phyloP scores from a whole-genome alignment of 92 coral and sea anemone species.

The Porites rus region DNA sequence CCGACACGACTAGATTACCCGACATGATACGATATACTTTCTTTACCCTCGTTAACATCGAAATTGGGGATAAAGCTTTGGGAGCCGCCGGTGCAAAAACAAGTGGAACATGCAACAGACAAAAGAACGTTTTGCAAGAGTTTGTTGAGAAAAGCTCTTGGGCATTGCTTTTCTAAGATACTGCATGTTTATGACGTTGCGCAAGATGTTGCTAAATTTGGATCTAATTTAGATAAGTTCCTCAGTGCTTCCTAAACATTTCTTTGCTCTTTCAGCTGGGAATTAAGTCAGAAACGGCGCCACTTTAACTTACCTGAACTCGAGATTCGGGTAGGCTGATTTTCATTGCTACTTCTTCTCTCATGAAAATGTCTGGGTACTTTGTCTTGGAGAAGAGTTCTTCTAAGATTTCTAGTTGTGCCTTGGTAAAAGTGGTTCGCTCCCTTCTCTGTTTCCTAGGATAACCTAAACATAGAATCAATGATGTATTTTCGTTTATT shows the following conservation, averaged over 20 bases:
- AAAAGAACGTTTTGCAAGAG: no score
- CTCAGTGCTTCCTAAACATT: background rate
- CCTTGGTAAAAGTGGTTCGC: conserved; percentile 95
- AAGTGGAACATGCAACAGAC: no score
- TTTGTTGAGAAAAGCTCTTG: background rate
- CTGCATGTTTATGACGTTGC: background rate
- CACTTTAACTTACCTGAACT: conserved; percentile 78
- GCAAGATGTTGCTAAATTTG: background rate
- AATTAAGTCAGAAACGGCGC: background rate
- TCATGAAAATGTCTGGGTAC: conserved; percentile 96
- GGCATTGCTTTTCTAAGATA: background rate
- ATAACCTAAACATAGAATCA: conserved; percentile 61
- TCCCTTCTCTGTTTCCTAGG: conserved; percentile 96
- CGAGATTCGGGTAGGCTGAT: conserved; percentile 96
- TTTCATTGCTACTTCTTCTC: conserved; percentile 99
- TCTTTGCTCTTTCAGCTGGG: background rate
- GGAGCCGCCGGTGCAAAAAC: background rate
- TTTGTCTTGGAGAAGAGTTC: conserved; percentile 96
- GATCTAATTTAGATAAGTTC: background rate
- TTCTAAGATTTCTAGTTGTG: conserved; percentile 95
- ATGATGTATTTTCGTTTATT: background rate
- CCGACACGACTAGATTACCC: conserved; percentile 5
- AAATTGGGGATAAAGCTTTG: background rate
- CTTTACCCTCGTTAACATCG: background rate
- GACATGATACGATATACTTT: background rate